Base-by-base conservation (phyloP, 2,797 vertebrate genomes). In the Onychomys arenicola region DNA sequence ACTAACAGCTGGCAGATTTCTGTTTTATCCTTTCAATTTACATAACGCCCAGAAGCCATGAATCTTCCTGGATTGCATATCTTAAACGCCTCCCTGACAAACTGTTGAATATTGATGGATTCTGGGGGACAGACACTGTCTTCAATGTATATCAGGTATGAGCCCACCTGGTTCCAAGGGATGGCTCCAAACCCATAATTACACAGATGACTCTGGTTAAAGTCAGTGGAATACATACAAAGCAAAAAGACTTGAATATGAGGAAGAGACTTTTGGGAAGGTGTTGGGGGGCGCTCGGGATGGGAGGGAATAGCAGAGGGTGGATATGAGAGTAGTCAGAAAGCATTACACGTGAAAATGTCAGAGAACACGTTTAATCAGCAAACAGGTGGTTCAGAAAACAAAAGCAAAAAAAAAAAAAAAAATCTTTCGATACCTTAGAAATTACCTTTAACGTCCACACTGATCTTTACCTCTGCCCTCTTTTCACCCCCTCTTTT, bases 371-470 rank as follows among this genome's bases (percentile, higher is more conserved):
- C 25, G 27, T 87, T 40, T 57, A 29, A 55, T 29, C 12, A 7
- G 2, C 40, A 73, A 73, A 57, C 43, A 57, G 40, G 40, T 14
- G 32, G 82, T 19, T 1, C 25, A 40, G 85, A 29, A 71, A 85
- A 49, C 17, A 13, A 34, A 52, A 27, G 13, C 46, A 52, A 25
- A 55, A 52, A 7, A 46, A 52, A 27, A 7, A 34, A 52, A 25
- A 55, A 52, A 19, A 25, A 49, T 3, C 32, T 69, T 32, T 5
- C 6, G 6, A 59, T 37, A n/a, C 9, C 4, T 25, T 63, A 49
- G 49, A 96, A 91, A 82, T n/a, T 80, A 69, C 69, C 85, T 78
- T 93, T 78, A 63, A 96, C 87, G 21, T 46, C 46, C 21, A 80
- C 6, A 12, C 12, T 67, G 67, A 89, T 27, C 37, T 69, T 91